phyloP scores from a whole-genome alignment of 2,888 invertebrate genomes.

The Spodoptera exigua region DNA sequence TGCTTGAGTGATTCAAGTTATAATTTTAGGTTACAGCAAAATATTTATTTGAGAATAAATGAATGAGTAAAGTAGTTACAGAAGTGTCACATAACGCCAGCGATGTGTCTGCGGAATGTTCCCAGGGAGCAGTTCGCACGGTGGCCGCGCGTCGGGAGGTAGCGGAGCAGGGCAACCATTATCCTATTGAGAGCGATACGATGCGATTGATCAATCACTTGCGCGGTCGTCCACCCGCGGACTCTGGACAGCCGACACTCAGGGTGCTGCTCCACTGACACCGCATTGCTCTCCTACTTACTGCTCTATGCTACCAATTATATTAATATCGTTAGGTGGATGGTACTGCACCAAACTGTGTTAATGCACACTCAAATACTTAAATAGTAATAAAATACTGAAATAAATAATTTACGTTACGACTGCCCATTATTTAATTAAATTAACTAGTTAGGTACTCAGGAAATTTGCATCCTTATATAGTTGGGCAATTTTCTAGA shows the following conservation, averaged over 20 bases:
- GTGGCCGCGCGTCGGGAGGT: constrained; percentile 29
- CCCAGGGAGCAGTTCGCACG: constrained; percentile 51
- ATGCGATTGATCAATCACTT: constrained; percentile 52
- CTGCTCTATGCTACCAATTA: no score
- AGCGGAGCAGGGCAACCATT: constrained; percentile 39
- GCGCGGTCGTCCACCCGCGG: constrained; percentile 54
- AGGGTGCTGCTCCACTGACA: constrained; percentile 24
- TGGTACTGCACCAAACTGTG: no score
- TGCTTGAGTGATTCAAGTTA: no score
- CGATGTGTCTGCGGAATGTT: constrained; percentile 18
- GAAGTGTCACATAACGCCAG: not conserved
- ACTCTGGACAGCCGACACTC: constrained; percentile 24
- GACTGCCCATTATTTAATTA: not conserved
- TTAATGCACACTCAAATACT: no score
- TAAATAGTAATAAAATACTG: no score
- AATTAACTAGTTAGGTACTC: not conserved
- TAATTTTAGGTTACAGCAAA: not conserved
- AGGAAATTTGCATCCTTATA: not conserved
- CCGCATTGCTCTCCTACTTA: not conserved
- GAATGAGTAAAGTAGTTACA: constrained; percentile 9
- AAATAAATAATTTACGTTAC: no score
- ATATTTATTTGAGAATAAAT: not conserved
- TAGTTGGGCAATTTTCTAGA: constrained; percentile 1
- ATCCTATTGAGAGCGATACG: constrained; percentile 53
- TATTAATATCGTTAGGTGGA: no score